These are phyloP conservation scores for Cheilosia scutellata DNA, from an alignment of 2,888 invertebrate species.

Conservation along the genomic window DNA sequence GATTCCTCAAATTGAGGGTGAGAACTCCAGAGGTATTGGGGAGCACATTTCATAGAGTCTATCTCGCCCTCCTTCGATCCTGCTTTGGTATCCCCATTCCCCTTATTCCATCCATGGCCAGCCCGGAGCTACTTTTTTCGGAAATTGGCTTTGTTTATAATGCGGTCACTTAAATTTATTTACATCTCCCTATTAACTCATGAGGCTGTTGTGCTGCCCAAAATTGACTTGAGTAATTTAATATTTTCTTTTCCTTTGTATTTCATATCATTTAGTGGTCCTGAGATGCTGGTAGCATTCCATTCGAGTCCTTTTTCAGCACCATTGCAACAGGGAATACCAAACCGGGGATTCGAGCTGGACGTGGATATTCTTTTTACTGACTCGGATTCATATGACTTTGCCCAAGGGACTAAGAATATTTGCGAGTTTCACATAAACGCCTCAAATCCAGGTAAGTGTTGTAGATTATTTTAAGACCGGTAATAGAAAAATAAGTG, in stretches of 20 bases:
- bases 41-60: slow-evolving; percentile 44
- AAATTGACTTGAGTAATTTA: slow-evolving; percentile 45
- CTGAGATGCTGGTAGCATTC: slow-evolving; percentile 94
- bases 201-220: slow-evolving; percentile 20
- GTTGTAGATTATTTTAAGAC: slow-evolving; percentile 5
- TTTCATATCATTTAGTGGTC: slow-evolving; percentile 85
- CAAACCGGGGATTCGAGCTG: slow-evolving; percentile 92
- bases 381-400: slow-evolving; percentile 94
- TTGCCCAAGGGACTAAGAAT: slow-evolving; percentile 86
- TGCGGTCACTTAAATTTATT: slow-evolving; percentile 46
- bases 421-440: slow-evolving; percentile 91
- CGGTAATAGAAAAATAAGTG: slow-evolving; percentile 1
- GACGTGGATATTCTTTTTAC: slow-evolving; percentile 95
- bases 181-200: slow-evolving; percentile 47
- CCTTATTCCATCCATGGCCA: background rate
- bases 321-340: slow-evolving; percentile 88
- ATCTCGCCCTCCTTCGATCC: background rate
- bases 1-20: slow-evolving; percentile 39
- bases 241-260: slow-evolving; percentile 17
- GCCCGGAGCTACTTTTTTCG: slow-evolving; percentile 45
- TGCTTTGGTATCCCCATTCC: background rate
- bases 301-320: slow-evolving; percentile 93
- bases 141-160: slow-evolving; percentile 49
- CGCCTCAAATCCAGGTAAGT: slow-evolving; percentile 86
- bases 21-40: slow-evolving; percentile 47